Base-by-base conservation (phyloP, 2,113 vertebrate genomes). In the Petromus typicus region DNA sequence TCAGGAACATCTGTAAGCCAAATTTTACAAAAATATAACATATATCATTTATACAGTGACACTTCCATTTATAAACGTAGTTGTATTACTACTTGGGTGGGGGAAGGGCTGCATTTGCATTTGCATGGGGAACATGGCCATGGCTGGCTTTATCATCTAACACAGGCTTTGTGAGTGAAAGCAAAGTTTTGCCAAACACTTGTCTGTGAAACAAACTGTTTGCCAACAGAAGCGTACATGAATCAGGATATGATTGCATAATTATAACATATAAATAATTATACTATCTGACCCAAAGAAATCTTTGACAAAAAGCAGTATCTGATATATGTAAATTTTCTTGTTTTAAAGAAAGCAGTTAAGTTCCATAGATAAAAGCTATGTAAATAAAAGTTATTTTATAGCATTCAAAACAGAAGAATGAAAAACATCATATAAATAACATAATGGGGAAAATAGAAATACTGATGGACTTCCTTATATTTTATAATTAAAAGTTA, bases 401-500 rank as follows among this genome's bases (percentile, higher is more conserved):
- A n/a, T n/a, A n/a, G n/a, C n/a, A n/a, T n/a, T n/a, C n/a, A n/a
- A n/a, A n/a, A n/a, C n/a, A n/a, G 73, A 79, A 71, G n/a, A 88
- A 85, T 78, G 34, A 11, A 40, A 13, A 79, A 88, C 45, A 75
- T 54, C 23, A 67, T 37, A 67, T 57, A 37, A 86, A 23, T 12
- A 64, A 73, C 61, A 76, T 51, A 79, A 73, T 82, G 51, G 25
- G 20, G 32, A 61, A 93, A 90, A 57, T 76, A 9, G 64, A 34
- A 90, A 90, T 34, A 86, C 5, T 63, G 13, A 79, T 63, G 2
- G 32, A 82, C 32, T 91, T 82, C 22, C 27, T 92, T 92, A 67
- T 75, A 83, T 48, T 79, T 96, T 93, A 86, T 25, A 87, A n/a
- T 25, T 91, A 54, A 56, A n/a, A 67, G 32, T 63, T 34, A 13